phyloP scores from a whole-genome alignment of 2,797 vertebrate species.

The Euthynnus affinis region DNA sequence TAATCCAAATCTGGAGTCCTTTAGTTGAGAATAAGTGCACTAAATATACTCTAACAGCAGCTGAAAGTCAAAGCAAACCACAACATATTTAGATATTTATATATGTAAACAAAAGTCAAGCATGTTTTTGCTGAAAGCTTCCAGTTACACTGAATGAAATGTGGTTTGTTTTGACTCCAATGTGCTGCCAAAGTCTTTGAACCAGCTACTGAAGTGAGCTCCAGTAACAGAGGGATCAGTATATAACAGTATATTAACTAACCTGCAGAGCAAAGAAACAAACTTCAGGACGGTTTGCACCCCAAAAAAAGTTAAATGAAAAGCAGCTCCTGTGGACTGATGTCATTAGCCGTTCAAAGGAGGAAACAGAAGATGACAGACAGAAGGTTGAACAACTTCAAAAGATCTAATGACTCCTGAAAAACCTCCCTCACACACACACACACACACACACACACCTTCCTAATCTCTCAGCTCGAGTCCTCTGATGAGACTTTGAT shows the following conservation, averaged over 20 bases:
- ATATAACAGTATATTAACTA: slow-evolving; percentile 1
- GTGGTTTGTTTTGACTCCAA: neutral
- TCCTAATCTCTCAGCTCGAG: slow-evolving; percentile 21
- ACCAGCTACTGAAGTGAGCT: slow-evolving; percentile 7
- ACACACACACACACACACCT: slow-evolving; percentile 22
- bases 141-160: slow-evolving; percentile 1
- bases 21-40: neutral
- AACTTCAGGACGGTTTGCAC: too few species aligned
- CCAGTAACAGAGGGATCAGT: neutral
- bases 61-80: neutral
- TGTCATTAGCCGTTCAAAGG: slow-evolving; percentile 14
- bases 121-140: slow-evolving; percentile 3
- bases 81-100: neutral
- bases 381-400: slow-evolving; percentile 16
- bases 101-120: neutral
- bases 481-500: slow-evolving; percentile 65
- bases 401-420: slow-evolving; percentile 38
- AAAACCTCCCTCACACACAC: slow-evolving; percentile 11
- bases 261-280: slow-evolving; percentile 7
- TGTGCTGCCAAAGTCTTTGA: slow-evolving; percentile 19
- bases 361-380: neutral
- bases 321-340: neutral
- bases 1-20: slow-evolving; percentile 8
- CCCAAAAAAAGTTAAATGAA: too few species aligned
- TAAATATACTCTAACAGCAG: too few species aligned